Conservation (phyloP, 2,113 vertebrate species). For the Antechinus flavipes region DNA sequence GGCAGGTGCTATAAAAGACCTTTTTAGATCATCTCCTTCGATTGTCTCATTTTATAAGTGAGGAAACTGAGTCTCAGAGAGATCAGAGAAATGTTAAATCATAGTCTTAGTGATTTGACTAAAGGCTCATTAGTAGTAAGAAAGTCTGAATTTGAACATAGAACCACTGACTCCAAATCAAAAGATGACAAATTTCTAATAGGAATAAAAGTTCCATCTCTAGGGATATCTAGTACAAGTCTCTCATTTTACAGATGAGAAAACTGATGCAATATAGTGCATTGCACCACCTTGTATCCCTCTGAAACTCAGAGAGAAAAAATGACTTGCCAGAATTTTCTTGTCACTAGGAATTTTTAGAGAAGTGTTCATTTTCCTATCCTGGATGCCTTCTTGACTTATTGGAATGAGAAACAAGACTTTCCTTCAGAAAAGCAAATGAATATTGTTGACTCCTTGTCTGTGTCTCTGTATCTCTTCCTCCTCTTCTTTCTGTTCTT, state of each 20-base stretch:
- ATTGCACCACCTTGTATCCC: neutral
- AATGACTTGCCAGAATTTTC: neutral
- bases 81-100: neutral
- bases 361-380: neutral
- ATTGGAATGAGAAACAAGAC: neutral
- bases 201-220: neutral
- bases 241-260: neutral
- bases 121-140: neutral
- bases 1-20: neutral
- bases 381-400: neutral
- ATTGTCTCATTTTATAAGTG: neutral
- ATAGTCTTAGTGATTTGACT: neutral
- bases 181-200: neutral
- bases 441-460: neutral
- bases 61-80: neutral
- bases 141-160: neutral
- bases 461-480: neutral
- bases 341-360: neutral
- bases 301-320: neutral
- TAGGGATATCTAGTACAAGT: neutral
- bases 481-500: neutral
- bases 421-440: neutral
- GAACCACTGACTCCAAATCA: neutral
- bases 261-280: neutral
- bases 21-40: neutral